Evolutionary conservation across 2,888 invertebrate genomes (phyloP), one percentile per base, ranked within the genome.

Genomic region (Pinctada fucata): DNA sequence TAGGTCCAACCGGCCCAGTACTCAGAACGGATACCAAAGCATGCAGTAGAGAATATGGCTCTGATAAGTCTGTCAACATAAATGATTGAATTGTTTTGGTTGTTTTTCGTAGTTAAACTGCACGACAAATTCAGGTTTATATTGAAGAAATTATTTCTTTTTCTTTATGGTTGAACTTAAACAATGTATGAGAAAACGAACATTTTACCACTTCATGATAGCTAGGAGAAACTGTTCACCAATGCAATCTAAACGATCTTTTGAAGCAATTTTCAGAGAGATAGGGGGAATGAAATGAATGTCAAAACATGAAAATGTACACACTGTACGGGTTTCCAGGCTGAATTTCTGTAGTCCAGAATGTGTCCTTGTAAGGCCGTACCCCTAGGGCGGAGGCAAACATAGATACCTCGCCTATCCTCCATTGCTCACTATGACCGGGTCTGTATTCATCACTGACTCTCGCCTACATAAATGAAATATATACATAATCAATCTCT

Each of bases 1-100:
- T 83, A 0, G 90, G 90, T 4, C 88, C 90, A 1, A 90, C 89
- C n/a, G 91, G 91, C n/a, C 90, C 91, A 3, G 87, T 86, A 76
- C 87, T 88, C 2, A 90, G 86, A 0, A 87, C 85, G 4, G 90
- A 77, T 2, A 89, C 86, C 2, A 85, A 78, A 16, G 82, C 81
- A 76, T 89, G 81, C 5, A 89, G 79, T 2, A 75, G 79, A 10
- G 87, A 84, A 58, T 84, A 84, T 0, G 79, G 83, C 49, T 84
- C 85, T 2, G 78, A 75, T 71, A 71, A 77, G 66, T 79, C 86
- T 86, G 73, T 2, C 72, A 10, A 50, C n/a, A 31, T 31, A 31
- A 31, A 31, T 31, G 31, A 31, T 31, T 31, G 31, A 1, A 31
- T 31, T 31, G 31, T 31, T 31, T 31, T 31, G 31, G 31, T 31